These are phyloP conservation scores for Scrobipalpa atriplicella DNA, from an alignment of 2,888 invertebrate species.

Conservation along the genomic window DNA sequence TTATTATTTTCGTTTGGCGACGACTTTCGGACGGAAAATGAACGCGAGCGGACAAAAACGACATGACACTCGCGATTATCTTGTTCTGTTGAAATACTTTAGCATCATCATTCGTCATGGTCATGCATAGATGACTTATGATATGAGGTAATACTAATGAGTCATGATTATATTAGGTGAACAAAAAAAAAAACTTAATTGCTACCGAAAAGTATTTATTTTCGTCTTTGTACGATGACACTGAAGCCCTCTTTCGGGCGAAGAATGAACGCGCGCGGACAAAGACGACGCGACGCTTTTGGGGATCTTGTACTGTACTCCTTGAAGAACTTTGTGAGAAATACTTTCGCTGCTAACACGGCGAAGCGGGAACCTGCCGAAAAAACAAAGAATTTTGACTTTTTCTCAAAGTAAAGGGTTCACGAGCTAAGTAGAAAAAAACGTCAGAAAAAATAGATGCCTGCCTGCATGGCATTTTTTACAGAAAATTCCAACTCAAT, in stretches of 20 bases:
- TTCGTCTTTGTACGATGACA: conserved; percentile 49
- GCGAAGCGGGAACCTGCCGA: conserved; percentile 64
- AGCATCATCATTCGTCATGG: no score
- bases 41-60: conserved; percentile 54
- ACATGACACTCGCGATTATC: conserved; percentile 36
- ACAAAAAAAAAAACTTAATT: neutral
- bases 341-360: conserved; percentile 60
- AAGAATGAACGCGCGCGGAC: conserved; percentile 56
- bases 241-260: conserved; percentile 57
- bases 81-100: conserved; percentile 59
- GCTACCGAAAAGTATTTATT: conserved; percentile 24
- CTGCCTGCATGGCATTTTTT: no score
- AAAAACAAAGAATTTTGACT: conserved; percentile 32
- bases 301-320: conserved; percentile 46
- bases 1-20: no score
- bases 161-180: neutral
- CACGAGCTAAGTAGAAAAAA: neutral
- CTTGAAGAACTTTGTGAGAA: conserved; percentile 53
- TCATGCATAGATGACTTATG: no score
- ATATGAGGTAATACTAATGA: no score
- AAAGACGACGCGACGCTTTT: conserved; percentile 41
- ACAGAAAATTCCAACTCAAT: no score
- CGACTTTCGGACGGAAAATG: conserved; percentile 54
- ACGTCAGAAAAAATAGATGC: no score
- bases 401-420: no score